Conservation (phyloP, 1,140 invertebrate species). For the Trinorchestia longiramus region DNA sequence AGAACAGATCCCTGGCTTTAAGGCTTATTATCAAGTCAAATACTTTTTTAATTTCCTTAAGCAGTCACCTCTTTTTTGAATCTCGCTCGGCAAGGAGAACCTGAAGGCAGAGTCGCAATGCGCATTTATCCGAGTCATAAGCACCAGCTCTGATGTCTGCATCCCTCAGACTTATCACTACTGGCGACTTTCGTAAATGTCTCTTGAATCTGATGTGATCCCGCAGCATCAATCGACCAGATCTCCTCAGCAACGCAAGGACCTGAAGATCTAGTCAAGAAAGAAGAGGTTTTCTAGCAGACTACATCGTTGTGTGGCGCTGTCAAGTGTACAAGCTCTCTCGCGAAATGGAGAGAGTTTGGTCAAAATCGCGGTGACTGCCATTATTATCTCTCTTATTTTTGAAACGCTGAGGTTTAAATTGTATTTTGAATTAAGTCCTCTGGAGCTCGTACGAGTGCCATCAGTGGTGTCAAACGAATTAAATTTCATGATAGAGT, state of each 20-base stretch:
- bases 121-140: not conserved
- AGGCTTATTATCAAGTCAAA: not conserved
- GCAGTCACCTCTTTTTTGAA: not conserved
- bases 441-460: not conserved
- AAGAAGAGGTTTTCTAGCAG: not conserved
- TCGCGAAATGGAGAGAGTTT: not conserved
- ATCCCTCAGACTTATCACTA: not conserved
- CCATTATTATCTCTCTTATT: not conserved
- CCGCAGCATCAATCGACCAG: not conserved
- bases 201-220: not conserved
- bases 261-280: not conserved
- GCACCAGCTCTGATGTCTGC: not conserved
- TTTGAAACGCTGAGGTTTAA: not conserved
- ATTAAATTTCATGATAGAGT: not conserved
- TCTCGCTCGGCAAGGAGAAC: not conserved
- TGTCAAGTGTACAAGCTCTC: not conserved
- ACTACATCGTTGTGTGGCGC: not conserved
- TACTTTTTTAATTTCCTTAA: not conserved
- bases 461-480: not conserved
- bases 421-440: not conserved
- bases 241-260: not conserved
- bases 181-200: conserved; percentile 6
- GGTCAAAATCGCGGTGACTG: not conserved
- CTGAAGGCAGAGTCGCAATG: not conserved
- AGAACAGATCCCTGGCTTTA: not conserved